Conservation (phyloP, 2,888 invertebrate species). For the Thymelicus sylvestris region DNA sequence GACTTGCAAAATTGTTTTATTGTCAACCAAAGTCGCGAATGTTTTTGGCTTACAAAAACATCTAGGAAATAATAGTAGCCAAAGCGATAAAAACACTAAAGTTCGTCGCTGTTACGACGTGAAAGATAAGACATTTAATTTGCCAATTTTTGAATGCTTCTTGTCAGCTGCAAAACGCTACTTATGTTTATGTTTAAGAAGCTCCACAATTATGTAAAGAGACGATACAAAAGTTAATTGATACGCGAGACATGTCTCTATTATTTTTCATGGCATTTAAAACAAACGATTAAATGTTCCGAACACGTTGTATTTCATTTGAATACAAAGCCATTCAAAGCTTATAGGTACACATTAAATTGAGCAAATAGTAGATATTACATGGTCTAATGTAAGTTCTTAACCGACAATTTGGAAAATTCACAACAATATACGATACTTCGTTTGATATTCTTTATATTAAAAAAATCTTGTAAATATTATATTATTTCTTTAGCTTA, state of each 20-base stretch:
- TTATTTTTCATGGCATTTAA: slow-evolving; percentile 35
- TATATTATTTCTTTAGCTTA: no score
- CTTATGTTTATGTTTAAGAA: neutral
- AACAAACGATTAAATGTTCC: slow-evolving; percentile 27
- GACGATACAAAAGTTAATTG: slow-evolving; percentile 30
- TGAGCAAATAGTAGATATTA: slow-evolving; percentile 21
- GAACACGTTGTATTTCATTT: slow-evolving; percentile 34
- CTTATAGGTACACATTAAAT: slow-evolving; percentile 17
- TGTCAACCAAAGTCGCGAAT: slow-evolving; percentile 30
- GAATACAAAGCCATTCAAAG: slow-evolving; percentile 31
- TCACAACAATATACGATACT: neutral
- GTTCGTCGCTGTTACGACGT: neutral
- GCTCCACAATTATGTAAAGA: neutral
- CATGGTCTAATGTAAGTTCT: neutral
- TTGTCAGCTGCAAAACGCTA: no score
- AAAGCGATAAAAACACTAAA: slow-evolving; percentile 3
- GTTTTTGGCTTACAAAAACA: slow-evolving; percentile 27
- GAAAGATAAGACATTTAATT: neutral
- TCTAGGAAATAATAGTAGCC: slow-evolving; percentile 23
- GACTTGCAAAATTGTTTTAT: slow-evolving; percentile 33
- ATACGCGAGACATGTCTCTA: slow-evolving; percentile 29
- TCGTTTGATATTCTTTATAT: neutral
- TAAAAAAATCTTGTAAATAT: neutral
- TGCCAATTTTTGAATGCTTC: no score
- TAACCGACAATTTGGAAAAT: slow-evolving; percentile 10